Evolutionary conservation across 1,140 invertebrate species (phyloP).

Genomic region (Diploscapter pachys): DNA sequence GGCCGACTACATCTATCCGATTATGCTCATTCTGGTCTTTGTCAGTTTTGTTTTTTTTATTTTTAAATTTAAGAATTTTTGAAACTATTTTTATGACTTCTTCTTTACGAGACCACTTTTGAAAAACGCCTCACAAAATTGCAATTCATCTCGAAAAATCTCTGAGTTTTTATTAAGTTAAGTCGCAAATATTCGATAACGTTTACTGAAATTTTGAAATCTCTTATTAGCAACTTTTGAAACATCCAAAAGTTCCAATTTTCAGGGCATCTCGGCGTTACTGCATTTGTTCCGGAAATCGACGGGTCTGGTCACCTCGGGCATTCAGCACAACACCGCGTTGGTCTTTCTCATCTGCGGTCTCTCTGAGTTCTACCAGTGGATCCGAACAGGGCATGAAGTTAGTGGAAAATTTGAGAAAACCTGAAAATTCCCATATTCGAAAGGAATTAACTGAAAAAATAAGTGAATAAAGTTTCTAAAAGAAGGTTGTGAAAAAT

Average conservation of each 20-base stretch:
- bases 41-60: slow-evolving; percentile 9
- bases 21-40: slow-evolving; percentile 1
- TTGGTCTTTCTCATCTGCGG: slow-evolving; percentile 18
- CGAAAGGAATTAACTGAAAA: too few relatives aligned
- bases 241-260: neutral
- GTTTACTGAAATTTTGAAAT: neutral
- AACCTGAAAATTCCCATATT: too few relatives aligned
- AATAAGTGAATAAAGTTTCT: too few relatives aligned
- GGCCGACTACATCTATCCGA: slow-evolving; percentile 9
- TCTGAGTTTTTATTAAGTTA: too few relatives aligned
- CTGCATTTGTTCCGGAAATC: slow-evolving; percentile 15
- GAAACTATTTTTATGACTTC: too few relatives aligned
- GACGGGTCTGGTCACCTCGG: slow-evolving; percentile 29
- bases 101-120: too few relatives aligned
- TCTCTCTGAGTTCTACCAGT: slow-evolving; percentile 28
- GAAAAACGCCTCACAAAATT: too few relatives aligned
- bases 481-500: too few relatives aligned
- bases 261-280: slow-evolving; percentile 10
- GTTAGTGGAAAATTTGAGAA: too few relatives aligned
- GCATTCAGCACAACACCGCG: slow-evolving; percentile 29
- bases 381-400: slow-evolving; percentile 11
- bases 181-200: neutral
- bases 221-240: neutral
- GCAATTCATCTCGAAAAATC: too few relatives aligned
- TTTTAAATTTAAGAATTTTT: neutral